A percentile compares a stretch with the other conserved stretches of the same genome.
Evolutionary conservation across 2,888 invertebrate genomes (phyloP).

Genomic region (Aromia moschata): DNA sequence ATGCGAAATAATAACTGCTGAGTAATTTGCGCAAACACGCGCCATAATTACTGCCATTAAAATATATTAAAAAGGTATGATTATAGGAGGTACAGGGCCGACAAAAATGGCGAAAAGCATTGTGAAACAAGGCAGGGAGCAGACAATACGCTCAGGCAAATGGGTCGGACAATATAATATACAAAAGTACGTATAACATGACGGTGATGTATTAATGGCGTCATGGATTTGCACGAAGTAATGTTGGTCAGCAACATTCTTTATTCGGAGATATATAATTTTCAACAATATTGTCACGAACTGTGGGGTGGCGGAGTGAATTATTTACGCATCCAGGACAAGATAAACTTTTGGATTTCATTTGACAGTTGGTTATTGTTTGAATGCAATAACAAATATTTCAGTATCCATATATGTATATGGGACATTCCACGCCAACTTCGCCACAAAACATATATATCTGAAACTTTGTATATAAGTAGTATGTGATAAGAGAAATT

Average conservation of each 20-base stretch:
- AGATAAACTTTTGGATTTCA: neutral
- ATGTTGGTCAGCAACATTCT: neutral
- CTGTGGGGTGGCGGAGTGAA: neutral
- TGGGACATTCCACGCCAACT: too few relatives aligned
- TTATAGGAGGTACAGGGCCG: neutral
- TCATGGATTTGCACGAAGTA: neutral
- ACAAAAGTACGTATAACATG: neutral
- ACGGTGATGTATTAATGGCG: neutral
- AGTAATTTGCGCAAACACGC: constrained; percentile 10
- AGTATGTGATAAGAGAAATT: too few relatives aligned
- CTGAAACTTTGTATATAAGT: too few relatives aligned
- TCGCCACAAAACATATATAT: too few relatives aligned
- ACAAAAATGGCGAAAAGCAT: constrained; percentile 6
- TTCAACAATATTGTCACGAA: neutral
- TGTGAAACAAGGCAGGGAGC: constrained; percentile 1
- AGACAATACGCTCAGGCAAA: constrained; percentile 13
- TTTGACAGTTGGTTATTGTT: too few relatives aligned
- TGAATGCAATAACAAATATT: too few relatives aligned
- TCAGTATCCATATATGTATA: too few relatives aligned
- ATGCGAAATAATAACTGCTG: neutral
- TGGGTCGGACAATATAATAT: constrained; percentile 4
- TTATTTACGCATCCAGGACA: neutral
- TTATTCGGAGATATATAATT: neutral
- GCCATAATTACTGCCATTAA: constrained; percentile 17
- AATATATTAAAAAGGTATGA: constrained; percentile 9